Evolutionary conservation across 1,140 invertebrate species (phyloP).

Genomic region (Hylaeus anthracinus): DNA sequence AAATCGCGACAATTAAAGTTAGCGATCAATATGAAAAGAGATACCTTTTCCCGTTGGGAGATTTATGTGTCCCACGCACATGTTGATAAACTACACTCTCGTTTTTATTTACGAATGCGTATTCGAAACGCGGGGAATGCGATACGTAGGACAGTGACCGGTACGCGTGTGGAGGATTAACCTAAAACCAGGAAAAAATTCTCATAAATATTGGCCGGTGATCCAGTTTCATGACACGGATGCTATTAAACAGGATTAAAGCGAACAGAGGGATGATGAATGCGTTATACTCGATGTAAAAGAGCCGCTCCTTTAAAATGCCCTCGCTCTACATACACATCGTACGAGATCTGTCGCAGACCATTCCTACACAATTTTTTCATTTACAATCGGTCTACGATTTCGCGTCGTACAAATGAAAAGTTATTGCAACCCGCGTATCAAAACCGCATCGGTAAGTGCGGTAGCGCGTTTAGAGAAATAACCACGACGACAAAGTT

Average conservation of each 20-base stretch:
- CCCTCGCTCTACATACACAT: slow-evolving; percentile 35
- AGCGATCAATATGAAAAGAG: neutral
- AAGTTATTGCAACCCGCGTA: neutral
- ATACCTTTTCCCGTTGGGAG: no score
- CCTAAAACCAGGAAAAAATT: slow-evolving; percentile 29
- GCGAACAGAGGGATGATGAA: slow-evolving; percentile 47
- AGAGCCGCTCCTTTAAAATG: slow-evolving; percentile 54
- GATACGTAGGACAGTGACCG: neutral
- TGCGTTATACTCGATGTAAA: slow-evolving; percentile 39
- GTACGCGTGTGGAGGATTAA: slow-evolving; percentile 38
- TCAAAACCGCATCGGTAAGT: neutral
- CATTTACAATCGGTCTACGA: neutral
- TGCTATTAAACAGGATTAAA: slow-evolving; percentile 46
- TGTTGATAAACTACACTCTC: neutral
- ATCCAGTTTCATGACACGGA: slow-evolving; percentile 37
- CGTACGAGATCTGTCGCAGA: slow-evolving; percentile 7
- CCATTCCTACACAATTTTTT: neutral
- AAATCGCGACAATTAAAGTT: neutral
- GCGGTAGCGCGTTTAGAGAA: neutral
- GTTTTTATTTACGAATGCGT: neutral
- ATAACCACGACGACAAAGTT: no score
- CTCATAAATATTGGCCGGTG: slow-evolving; percentile 21
- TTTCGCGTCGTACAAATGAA: slow-evolving; percentile 1
- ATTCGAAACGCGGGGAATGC: slow-evolving; percentile 2
- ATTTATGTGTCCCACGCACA: neutral